Evolutionary conservation across 1,140 invertebrate species (phyloP).

Genomic region (Heterodera schachtii): DNA sequence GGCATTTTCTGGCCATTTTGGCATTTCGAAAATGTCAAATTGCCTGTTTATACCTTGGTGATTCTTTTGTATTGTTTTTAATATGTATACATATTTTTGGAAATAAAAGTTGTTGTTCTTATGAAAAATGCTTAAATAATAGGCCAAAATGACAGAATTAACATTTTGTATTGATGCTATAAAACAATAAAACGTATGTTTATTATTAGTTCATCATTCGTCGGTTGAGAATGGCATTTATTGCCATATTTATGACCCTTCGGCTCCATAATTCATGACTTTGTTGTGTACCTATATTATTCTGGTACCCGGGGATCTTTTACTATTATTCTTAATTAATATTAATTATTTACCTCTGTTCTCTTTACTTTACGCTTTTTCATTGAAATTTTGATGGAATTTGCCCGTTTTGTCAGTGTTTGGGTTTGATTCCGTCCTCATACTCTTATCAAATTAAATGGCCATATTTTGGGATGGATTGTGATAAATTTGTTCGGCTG

Average conservation of each 20-base stretch:
- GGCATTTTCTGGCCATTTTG: background rate
- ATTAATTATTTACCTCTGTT: no score
- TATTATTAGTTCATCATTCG: no score
- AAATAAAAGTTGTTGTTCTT: background rate
- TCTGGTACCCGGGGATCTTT: no score
- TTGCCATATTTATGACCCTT: no score
- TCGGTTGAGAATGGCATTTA: no score
- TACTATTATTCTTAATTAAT: no score
- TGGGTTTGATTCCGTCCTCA: background rate
- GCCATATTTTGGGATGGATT: constrained; percentile 3
- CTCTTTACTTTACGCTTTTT: background rate
- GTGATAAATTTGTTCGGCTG: background rate
- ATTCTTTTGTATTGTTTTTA: constrained; percentile 1
- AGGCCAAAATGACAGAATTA: no score
- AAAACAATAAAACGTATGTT: no score
- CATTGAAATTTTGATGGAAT: background rate
- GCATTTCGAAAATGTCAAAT: background rate
- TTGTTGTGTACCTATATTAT: no score
- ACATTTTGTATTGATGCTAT: no score
- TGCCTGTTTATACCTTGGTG: background rate
- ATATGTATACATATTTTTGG: background rate
- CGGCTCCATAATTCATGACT: no score
- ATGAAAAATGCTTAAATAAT: no score
- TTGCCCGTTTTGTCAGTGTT: background rate
- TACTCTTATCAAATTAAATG: background rate